Percentiles rank a stretch among this genome's conserved stretches.
phyloP scores from a whole-genome alignment of 2,888 invertebrate species.

The Pachliopta kotzebuea region DNA sequence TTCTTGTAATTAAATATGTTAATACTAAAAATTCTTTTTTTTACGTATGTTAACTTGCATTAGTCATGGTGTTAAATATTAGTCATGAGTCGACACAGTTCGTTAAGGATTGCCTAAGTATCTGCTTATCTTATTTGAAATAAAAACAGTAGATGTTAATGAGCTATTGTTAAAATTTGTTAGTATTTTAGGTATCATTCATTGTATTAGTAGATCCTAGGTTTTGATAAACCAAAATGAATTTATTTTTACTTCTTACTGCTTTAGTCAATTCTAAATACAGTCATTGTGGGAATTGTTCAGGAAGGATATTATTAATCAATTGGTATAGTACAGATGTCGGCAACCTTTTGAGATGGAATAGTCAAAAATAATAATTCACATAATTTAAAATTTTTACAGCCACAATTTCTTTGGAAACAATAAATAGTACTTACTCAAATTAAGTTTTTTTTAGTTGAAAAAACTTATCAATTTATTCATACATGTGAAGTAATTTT shows the following conservation, averaged over 20 bases:
- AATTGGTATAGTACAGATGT: no score
- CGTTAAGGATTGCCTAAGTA: constrained; percentile 7
- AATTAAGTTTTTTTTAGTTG: no score
- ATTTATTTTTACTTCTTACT: neutral
- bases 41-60: constrained; percentile 2
- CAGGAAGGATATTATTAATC: no score
- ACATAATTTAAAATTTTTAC: no score
- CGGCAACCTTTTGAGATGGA: no score
- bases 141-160: neutral
- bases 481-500: no score
- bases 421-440: no score
- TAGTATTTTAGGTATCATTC: neutral
- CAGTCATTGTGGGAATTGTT: no score
- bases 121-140: neutral
- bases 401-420: no score
- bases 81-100: constrained; percentile 1
- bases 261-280: no score
- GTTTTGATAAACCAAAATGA: neutral
- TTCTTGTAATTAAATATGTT: neutral
- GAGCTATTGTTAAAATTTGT: neutral
- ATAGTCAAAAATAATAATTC: no score
- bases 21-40: neutral
- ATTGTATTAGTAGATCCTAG: neutral
- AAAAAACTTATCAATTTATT: no score
- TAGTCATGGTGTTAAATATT: constrained; percentile 11